Conservation (phyloP, 1,140 invertebrate species). For the Pseudobourletiella spinata region DNA sequence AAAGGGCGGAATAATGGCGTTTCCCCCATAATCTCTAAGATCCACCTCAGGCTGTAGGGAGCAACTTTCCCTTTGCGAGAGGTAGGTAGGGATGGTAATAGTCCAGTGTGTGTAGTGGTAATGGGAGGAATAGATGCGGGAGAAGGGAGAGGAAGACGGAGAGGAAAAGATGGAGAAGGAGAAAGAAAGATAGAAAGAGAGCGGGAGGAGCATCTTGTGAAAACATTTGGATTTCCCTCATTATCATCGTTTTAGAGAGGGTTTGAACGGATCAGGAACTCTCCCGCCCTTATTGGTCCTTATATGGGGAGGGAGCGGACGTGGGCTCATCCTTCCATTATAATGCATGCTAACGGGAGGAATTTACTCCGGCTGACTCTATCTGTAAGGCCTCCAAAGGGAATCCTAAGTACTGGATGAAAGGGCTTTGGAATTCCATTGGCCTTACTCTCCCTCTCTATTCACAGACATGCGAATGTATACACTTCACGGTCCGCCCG, state of each 20-base stretch:
- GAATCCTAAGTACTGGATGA: neutral
- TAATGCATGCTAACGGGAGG: neutral
- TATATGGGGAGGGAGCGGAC: neutral
- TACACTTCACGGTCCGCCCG: neutral
- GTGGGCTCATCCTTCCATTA: neutral
- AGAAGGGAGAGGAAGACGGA: neutral
- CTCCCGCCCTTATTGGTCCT: neutral
- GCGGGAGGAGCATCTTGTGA: conserved; percentile 5
- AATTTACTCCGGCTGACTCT: neutral
- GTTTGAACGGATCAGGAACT: neutral
- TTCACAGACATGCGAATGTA: neutral
- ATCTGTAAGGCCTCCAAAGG: neutral
- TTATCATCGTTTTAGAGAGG: conserved; percentile 18
- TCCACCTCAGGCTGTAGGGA: no score
- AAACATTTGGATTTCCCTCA: conserved; percentile 21
- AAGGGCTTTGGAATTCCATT: neutral
- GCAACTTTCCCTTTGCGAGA: no score
- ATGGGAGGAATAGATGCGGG: no score
- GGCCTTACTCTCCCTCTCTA: neutral
- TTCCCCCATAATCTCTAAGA: no score
- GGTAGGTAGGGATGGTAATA: no score
- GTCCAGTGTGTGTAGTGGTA: no score
- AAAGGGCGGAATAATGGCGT: no score
- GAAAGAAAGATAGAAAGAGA: neutral
- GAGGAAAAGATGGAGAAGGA: neutral